Percentiles rank a stretch among this genome's conserved stretches.
These are phyloP conservation scores for Sycophila texana DNA, from an alignment of 2,888 invertebrate species.

Conservation along the genomic window DNA sequence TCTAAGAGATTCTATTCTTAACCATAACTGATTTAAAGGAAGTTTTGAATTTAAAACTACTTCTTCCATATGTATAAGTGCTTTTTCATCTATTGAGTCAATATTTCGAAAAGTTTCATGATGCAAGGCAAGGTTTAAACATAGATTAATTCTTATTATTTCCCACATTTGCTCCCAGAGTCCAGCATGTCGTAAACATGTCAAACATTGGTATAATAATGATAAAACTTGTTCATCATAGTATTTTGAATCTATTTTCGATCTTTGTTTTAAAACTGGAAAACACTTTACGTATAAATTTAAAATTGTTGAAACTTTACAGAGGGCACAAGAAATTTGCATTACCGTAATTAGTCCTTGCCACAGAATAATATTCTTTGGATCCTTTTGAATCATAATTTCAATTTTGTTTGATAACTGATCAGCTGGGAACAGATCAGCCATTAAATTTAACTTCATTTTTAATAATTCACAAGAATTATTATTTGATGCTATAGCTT, in stretches of 20 bases:
- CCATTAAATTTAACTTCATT: slow-evolving; percentile 76
- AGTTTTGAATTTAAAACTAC: slow-evolving; percentile 80
- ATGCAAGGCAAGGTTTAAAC: slow-evolving; percentile 78
- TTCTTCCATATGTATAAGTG: slow-evolving; percentile 80
- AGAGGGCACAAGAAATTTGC: slow-evolving; percentile 80
- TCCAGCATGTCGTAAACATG: slow-evolving; percentile 83
- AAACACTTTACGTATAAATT: slow-evolving; percentile 78
- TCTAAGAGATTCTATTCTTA: slow-evolving; percentile 85
- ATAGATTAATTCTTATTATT: slow-evolving; percentile 82
- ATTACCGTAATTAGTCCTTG: slow-evolving; percentile 77
- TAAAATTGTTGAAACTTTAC: slow-evolving; percentile 79
- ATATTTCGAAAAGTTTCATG: slow-evolving; percentile 64
- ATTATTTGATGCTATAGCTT: slow-evolving; percentile 79
- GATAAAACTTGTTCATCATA: slow-evolving; percentile 68
- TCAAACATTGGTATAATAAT: slow-evolving; percentile 77
- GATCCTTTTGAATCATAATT: slow-evolving; percentile 76
- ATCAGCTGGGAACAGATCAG: slow-evolving; percentile 79
- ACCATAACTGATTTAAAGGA: slow-evolving; percentile 85
- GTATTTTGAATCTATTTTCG: slow-evolving; percentile 63
- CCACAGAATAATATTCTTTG: slow-evolving; percentile 75
- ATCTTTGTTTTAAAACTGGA: slow-evolving; percentile 74
- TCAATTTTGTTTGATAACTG: slow-evolving; percentile 77
- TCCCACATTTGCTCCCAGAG: slow-evolving; percentile 87
- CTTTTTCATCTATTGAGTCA: slow-evolving; percentile 75
- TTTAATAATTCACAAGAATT: slow-evolving; percentile 77